Evolutionary conservation across 2,113 vertebrate species (phyloP), one percentile per base, ranked within the genome.

Genomic region (Ochotona princeps): DNA sequence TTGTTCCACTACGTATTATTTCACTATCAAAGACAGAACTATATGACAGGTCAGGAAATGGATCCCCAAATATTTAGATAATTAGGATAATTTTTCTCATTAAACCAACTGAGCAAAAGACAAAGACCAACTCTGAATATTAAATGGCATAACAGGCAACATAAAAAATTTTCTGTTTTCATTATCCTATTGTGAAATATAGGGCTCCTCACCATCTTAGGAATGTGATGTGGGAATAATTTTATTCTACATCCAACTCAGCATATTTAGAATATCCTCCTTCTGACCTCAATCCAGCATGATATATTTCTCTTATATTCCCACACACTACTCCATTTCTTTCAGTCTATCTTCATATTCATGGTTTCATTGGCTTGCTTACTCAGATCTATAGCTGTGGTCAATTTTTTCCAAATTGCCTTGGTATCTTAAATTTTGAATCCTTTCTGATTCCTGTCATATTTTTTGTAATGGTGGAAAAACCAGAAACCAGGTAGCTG

Each of bases 371-470:
- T 81, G 49, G 13, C 17, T 69, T 91, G 63, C 38, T 84, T 74
- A 51, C 5, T 21, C 70, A 60, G 9, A 30, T 85, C 61, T 85
- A 87, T 35, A 80, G 13, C 54, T 14, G 51, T 1, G 1, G 63
- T 15, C 17, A 78, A 25, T 30, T 86, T 70, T 72, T 89, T 94
- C 54, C 82, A 87, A 92, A 73, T 12, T 38, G 26, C 63, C 61
- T 2, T 65, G 47, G 23, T 25, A 92, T 7, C 75, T 76, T 75
- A 32, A 81, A 72, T 51, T 91, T 21, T 89, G 49, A 69, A 11
- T 70, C 17, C 35, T 8, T n/a, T 20, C 13, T 91, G 35, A 44
- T 17, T 9, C 1, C 15, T n/a, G 2, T 87, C 49, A 78, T 67
- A 49, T n/a, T 73, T 91, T 83, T 83, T 61, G 70, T 83, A 73